A percentile compares a stretch with the other conserved stretches of the same genome.
These are phyloP conservation scores for Cheiracanthium punctorium DNA, from an alignment of 2,888 invertebrate genomes.

Conservation along the genomic window DNA sequence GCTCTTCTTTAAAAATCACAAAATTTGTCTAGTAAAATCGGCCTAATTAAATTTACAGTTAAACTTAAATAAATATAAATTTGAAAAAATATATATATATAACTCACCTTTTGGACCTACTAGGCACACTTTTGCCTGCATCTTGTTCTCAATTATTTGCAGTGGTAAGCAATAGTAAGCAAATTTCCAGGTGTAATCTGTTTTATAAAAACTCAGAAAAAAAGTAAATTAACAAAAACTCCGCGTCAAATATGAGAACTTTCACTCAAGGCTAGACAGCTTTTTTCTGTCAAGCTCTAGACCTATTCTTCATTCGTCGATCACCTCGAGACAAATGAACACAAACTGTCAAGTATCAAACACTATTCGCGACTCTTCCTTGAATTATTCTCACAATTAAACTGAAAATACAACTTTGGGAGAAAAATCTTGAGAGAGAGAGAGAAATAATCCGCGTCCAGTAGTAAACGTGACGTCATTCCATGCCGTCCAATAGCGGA, in stretches of 20 bases:
- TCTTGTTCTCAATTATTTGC: too few species aligned
- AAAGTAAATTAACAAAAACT: too few species aligned
- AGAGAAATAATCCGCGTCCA: slow-evolving; percentile 39
- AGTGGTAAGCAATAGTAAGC: too few species aligned
- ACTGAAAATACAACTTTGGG: slow-evolving; percentile 47
- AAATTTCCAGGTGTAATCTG: too few species aligned
- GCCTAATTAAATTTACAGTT: too few species aligned
- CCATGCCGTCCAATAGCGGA: slow-evolving; percentile 26
- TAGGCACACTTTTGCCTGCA: slow-evolving; percentile 55
- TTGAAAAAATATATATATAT: too few species aligned
- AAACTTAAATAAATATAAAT: too few species aligned
- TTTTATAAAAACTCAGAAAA: neutral
- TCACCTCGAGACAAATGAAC: neutral
- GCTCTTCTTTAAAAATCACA: too few species aligned
- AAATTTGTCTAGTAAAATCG: too few species aligned
- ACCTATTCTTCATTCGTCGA: neutral
- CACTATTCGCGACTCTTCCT: slow-evolving; percentile 23
- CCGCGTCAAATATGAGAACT: too few species aligned
- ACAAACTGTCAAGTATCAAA: neutral
- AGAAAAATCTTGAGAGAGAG: slow-evolving; percentile 26
- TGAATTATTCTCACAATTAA: slow-evolving; percentile 65
- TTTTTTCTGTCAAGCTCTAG: slow-evolving; percentile 1
- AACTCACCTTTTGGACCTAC: slow-evolving; percentile 62
- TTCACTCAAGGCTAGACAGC: too few species aligned
- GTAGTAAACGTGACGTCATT: slow-evolving; percentile 50